Evolutionary conservation across 2,113 vertebrate genomes (phyloP).

Genomic region (Hassar affinis): DNA sequence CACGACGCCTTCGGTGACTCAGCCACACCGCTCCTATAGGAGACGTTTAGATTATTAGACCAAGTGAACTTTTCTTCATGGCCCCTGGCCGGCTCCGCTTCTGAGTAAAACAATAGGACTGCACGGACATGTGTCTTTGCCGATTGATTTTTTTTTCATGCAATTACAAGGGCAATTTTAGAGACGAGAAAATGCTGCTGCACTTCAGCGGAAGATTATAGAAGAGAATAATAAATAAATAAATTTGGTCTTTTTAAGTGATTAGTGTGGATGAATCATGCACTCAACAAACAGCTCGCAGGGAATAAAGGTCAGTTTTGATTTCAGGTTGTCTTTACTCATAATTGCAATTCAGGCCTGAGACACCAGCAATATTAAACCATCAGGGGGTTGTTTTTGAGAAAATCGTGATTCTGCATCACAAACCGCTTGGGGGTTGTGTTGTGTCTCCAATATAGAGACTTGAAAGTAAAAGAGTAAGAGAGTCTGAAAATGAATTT

Average conservation of each 20-base stretch:
- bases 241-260: background rate
- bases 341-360: background rate
- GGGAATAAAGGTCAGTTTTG: constrained; percentile 15
- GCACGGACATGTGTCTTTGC: background rate
- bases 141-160: background rate
- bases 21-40: background rate
- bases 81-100: background rate
- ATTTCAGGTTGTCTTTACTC: constrained; percentile 11
- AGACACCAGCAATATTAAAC: background rate
- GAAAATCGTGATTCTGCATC: too few species aligned
- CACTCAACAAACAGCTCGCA: background rate
- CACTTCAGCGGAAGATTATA: background rate
- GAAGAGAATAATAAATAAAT: background rate
- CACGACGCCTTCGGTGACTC: background rate
- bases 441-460: too few species aligned
- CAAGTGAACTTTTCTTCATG: background rate
- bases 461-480: too few species aligned
- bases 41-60: background rate
- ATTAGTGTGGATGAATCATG: background rate
- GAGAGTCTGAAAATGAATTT: background rate
- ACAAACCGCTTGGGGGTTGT: too few species aligned
- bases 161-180: background rate
- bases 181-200: background rate
- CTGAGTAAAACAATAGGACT: background rate
- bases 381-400: too few species aligned